Base-by-base conservation (phyloP, 2,113 vertebrate species). In the Prunella himalayana region DNA sequence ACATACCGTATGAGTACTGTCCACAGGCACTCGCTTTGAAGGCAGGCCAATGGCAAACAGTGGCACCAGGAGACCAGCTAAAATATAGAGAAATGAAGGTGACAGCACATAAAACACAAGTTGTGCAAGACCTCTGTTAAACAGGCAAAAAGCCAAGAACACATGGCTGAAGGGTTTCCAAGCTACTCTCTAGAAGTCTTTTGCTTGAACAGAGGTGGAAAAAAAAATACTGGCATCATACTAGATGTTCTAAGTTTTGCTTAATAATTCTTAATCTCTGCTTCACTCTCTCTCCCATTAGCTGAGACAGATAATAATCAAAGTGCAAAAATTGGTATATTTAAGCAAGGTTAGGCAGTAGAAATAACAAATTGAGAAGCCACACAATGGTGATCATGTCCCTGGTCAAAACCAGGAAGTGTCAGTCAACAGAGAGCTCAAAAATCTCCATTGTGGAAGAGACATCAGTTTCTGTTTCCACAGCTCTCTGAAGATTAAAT, bases 31-130 rank as follows among this genome's bases (percentile, higher is more conserved):
- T 96, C 2, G 0, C 93, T 96, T 92, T 95, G 91, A 94, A 95
- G 89, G 70, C 75, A 76, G 84, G 89, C 93, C 96, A 95, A 76
- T 77, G 84, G 78, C 89, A 95, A 94, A 94, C 78, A 94, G 91
- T 82, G 93, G 70, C 89, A 95, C 66, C 84, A 80, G 87, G 89
- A 97, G 89, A 91, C 66, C 42, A 69, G 86, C 89, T 91, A 69
- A 92, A 95, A 91, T 94, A 79, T 10, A 87, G 84, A 95, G 78
- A 84, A 95, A 91, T 94, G 53, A 77, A 69, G 69, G 78, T 68
- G 88, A 94, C 91, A 92, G 91, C 72, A 89, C 84, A 85, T 95
- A 94, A 95, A 95, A 95, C 53, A 90, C 42, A 90, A 57, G 76
- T 88, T 97, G 77, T 90, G 39, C 82, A 78, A 86, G 84, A 75